Percentiles rank a stretch among this genome's conserved stretches.
Evolutionary conservation across 2,113 vertebrate species (phyloP).

Genomic region (Panthera tigris): DNA sequence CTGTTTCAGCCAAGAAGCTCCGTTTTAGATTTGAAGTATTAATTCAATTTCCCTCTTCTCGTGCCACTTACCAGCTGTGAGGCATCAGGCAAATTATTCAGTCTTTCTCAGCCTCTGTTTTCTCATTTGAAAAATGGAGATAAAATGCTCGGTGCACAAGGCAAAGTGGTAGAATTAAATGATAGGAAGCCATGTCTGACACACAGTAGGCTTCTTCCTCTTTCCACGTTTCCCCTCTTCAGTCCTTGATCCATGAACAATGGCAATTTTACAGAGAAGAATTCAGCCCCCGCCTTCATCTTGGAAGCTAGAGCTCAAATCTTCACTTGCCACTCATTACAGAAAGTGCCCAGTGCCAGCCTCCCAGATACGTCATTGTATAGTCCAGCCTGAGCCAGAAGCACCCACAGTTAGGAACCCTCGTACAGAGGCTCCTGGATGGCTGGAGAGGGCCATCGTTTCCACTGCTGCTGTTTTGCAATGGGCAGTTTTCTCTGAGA

Average conservation of each 20-base stretch:
- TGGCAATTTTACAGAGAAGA: background rate
- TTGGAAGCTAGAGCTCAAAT: background rate
- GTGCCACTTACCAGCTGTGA: background rate
- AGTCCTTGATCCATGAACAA: background rate
- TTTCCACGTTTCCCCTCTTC: background rate
- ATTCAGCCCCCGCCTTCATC: background rate
- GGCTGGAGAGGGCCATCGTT: background rate
- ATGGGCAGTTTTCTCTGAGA: background rate
- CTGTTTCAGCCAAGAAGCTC: background rate
- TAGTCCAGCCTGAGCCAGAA: background rate
- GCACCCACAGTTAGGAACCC: background rate
- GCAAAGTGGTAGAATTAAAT: background rate
- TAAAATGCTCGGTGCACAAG: background rate
- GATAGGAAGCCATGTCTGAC: background rate
- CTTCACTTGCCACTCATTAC: background rate
- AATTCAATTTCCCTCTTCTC: background rate
- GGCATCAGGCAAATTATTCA: background rate
- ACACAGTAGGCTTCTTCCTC: background rate
- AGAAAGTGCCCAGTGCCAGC: background rate
- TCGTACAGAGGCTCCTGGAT: background rate
- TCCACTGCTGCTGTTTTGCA: background rate
- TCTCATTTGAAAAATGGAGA: background rate
- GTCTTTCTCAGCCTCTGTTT: background rate
- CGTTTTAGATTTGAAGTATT: background rate
- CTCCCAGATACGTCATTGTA: accelerated